These are phyloP conservation scores for Rhodinocichla rosea DNA, from an alignment of 2,113 vertebrate species.

Conservation along the genomic window DNA sequence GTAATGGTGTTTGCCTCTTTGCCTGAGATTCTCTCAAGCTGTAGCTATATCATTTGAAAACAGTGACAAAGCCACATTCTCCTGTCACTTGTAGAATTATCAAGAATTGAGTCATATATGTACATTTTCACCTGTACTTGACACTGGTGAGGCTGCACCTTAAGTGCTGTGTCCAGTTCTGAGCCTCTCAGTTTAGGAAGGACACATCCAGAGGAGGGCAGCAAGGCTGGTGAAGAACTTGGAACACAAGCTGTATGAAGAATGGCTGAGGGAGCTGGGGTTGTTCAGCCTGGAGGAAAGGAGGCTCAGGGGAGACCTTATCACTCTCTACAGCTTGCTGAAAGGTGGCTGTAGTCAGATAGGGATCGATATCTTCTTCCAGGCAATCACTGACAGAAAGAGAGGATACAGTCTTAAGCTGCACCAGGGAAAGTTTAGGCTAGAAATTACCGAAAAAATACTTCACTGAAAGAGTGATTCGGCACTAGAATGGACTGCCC, in stretches of 20 bases:
- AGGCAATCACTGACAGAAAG: too few relatives aligned
- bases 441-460: background rate
- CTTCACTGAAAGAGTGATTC: background rate
- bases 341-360: too few relatives aligned
- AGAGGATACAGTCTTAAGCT: background rate
- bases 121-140: background rate
- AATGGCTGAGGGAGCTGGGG: background rate
- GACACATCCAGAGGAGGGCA: background rate
- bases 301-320: background rate
- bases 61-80: background rate
- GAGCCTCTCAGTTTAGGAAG: background rate
- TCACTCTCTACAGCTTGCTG: too few relatives aligned
- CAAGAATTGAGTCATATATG: background rate
- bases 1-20: background rate
- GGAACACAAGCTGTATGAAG: background rate
- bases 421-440: background rate
- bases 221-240: background rate
- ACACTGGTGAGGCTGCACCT: background rate
- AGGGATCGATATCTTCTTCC: accelerated
- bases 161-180: background rate
- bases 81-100: background rate
- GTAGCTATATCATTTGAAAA: background rate
- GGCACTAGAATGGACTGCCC: background rate
- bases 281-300: background rate
- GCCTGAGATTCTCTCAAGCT: background rate